Conservation (phyloP, 2,113 vertebrate genomes). For the Martes martes region DNA sequence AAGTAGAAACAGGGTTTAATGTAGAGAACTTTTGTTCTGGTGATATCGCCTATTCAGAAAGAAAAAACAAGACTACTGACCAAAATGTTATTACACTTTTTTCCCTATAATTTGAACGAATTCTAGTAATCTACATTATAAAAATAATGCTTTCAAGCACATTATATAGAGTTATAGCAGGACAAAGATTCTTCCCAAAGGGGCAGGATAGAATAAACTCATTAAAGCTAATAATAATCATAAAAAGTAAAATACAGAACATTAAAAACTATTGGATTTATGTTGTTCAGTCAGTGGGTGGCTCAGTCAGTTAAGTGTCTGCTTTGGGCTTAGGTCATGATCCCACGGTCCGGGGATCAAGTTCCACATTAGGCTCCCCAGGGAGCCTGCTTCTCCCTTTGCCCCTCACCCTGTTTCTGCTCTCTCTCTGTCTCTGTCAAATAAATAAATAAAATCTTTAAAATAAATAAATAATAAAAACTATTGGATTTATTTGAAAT, state of each 20-base stretch:
- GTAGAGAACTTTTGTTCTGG: conserved; percentile 48
- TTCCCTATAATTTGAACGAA: not conserved
- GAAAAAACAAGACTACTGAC: not conserved
- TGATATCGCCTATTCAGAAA: conserved; percentile 61
- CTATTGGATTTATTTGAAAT: not conserved
- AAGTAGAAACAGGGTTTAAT: not conserved
- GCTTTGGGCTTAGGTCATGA: too few relatives aligned
- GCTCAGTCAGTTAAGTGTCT: too few relatives aligned
- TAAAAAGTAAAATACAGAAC: not conserved
- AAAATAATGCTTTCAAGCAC: not conserved
- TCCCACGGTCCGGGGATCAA: too few relatives aligned
- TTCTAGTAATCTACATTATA: not conserved
- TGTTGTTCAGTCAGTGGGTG: not conserved
- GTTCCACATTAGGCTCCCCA: too few relatives aligned
- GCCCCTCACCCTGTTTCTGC: too few relatives aligned
- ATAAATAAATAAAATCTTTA: too few relatives aligned
- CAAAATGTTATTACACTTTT: not conserved
- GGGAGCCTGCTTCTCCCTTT: too few relatives aligned
- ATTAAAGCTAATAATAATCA: not conserved
- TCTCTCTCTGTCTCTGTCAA: too few relatives aligned
- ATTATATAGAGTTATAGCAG: not conserved
- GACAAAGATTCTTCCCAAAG: not conserved
- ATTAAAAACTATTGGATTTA: not conserved
- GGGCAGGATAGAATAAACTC: not conserved
- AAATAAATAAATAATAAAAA: not conserved